Conservation (phyloP, 1,140 invertebrate species). For the Eulimnadia texana region DNA sequence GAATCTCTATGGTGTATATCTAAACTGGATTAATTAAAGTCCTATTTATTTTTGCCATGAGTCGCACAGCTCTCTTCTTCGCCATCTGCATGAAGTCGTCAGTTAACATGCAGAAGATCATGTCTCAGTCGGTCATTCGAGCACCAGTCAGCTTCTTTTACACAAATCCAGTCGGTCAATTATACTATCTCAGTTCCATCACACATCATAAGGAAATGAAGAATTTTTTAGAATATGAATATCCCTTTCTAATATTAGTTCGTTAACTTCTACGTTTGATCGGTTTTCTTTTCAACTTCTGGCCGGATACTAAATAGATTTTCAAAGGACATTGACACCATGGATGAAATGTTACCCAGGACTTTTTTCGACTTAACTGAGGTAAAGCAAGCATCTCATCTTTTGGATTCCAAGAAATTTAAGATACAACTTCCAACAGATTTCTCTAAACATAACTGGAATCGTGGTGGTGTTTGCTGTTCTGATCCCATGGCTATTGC, state of each 20-base stretch:
- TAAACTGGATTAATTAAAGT: conserved; percentile 40
- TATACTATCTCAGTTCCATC: conserved; percentile 25
- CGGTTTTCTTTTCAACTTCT: conserved; percentile 1
- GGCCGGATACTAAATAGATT: conserved; percentile 56
- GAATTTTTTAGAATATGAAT: conserved; percentile 27
- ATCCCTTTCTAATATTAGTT: conserved; percentile 16
- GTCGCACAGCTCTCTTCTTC: conserved; percentile 50
- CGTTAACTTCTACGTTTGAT: conserved; percentile 9
- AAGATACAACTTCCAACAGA: conserved; percentile 38
- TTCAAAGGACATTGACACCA: conserved; percentile 59
- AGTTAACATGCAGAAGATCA: conserved; percentile 57
- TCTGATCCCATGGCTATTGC: conserved; percentile 57
- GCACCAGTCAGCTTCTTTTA: conserved; percentile 71
- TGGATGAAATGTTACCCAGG: conserved; percentile 73
- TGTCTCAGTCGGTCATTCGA: conserved; percentile 60
- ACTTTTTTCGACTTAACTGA: conserved; percentile 57
- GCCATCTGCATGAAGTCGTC: conserved; percentile 64
- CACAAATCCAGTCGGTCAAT: conserved; percentile 51
- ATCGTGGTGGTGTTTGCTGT: conserved; percentile 57
- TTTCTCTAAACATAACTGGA: conserved; percentile 51
- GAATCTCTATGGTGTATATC: conserved; percentile 16
- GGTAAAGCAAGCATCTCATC: conserved; percentile 4
- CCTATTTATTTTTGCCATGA: conserved; percentile 37
- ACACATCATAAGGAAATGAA: conserved; percentile 25
- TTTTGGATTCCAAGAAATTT: neutral